phyloP scores from a whole-genome alignment of 2,113 vertebrate species.

The Periophthalmodon schlosseri region DNA sequence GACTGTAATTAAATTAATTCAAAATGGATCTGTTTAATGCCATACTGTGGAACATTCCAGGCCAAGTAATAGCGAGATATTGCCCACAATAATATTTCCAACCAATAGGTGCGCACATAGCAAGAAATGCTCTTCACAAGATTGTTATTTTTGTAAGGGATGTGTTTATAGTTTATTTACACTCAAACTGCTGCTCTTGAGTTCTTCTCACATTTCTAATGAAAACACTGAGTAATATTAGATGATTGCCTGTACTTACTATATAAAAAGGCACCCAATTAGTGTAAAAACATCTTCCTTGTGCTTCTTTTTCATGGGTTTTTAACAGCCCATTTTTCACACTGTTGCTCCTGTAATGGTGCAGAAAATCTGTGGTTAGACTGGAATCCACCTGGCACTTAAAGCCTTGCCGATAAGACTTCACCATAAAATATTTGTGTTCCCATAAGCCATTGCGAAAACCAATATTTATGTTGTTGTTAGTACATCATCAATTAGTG shows the following conservation, averaged over 20 bases:
- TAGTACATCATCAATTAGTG: neutral
- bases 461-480: neutral
- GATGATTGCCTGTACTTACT: neutral
- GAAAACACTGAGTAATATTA: neutral
- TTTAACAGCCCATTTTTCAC: neutral
- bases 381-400: conserved; percentile 1
- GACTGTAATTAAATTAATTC: too few species aligned
- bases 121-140: too few species aligned
- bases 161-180: neutral
- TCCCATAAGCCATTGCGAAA: neutral
- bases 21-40: too few species aligned
- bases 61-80: neutral
- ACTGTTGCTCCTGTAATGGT: neutral
- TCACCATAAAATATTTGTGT: neutral
- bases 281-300: neutral
- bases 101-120: too few species aligned
- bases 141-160: too few species aligned
- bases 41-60: too few species aligned
- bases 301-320: neutral
- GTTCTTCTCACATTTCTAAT: neutral
- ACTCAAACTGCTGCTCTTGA: neutral
- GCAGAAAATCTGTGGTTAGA: conserved; percentile 2
- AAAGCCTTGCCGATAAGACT: neutral
- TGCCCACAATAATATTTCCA: too few species aligned
- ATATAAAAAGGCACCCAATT: neutral